A percentile compares a stretch with the other conserved stretches of the same genome.
phyloP scores from a whole-genome alignment of 2,797 vertebrate species.

The Sebastes trivittatus region DNA sequence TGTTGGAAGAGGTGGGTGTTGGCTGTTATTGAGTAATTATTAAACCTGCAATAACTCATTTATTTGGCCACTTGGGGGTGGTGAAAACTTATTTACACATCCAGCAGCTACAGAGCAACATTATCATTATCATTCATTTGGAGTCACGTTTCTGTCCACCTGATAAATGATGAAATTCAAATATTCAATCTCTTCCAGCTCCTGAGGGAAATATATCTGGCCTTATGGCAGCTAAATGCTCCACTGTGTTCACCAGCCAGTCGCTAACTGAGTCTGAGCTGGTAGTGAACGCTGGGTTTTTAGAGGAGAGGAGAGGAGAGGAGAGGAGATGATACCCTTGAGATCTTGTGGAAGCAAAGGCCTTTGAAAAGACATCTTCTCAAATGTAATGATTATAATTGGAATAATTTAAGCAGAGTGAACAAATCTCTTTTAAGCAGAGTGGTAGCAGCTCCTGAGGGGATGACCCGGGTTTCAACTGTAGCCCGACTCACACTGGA shows the following conservation, averaged over 20 bases:
- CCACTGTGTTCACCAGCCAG: no score
- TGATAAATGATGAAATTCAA: neutral
- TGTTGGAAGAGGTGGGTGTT: neutral
- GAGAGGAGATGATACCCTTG: neutral
- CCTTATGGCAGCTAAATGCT: neutral
- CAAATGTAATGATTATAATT: constrained; percentile 26
- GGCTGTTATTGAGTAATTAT: neutral
- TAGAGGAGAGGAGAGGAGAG: neutral
- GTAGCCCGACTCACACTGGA: neutral
- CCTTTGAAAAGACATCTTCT: constrained; percentile 23
- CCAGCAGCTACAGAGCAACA: neutral
- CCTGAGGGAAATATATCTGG: neutral
- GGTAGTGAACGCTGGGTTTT: neutral
- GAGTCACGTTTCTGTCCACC: neutral
- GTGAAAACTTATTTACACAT: neutral
- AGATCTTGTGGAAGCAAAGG: neutral
- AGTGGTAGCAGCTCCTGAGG: neutral
- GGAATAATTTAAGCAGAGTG: constrained; percentile 26
- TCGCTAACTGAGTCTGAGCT: neutral
- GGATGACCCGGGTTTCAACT: neutral
- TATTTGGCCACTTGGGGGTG: neutral
- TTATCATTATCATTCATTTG: neutral
- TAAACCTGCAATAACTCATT: neutral
- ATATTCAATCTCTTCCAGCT: neutral
- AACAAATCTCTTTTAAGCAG: constrained; percentile 2